phyloP scores from a whole-genome alignment of 2,888 invertebrate genomes.

The Watsonalla cultraria region DNA sequence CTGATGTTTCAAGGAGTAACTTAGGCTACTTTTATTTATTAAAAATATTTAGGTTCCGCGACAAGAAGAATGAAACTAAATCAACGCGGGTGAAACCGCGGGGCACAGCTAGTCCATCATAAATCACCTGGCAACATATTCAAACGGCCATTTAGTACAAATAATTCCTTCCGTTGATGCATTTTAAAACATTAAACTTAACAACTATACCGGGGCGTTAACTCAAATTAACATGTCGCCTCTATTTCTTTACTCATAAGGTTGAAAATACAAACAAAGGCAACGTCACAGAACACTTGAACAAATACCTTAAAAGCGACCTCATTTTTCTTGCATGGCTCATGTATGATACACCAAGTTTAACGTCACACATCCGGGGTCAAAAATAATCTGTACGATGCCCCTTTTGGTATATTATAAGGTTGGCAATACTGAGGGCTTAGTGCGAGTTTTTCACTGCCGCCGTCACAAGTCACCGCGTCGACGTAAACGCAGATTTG shows the following conservation, averaged over 20 bases:
- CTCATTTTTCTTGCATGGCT: conserved; percentile 4
- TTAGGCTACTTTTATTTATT: too few species aligned
- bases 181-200: not conserved
- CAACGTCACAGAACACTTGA: conserved; percentile 11
- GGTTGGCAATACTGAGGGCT: too few species aligned
- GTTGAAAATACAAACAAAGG: not conserved
- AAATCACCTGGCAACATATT: not conserved
- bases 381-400: too few species aligned
- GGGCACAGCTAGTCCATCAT: not conserved
- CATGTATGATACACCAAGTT: not conserved
- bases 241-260: not conserved
- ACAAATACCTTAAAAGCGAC: conserved; percentile 12
- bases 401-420: too few species aligned
- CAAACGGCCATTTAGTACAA: not conserved
- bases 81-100: not conserved
- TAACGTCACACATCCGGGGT: too few species aligned
- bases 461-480: too few species aligned
- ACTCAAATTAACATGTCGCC: conserved; percentile 2
- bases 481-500: too few species aligned
- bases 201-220: not conserved
- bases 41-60: too few species aligned
- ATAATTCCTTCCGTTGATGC: not conserved
- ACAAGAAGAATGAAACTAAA: too few species aligned
- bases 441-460: too few species aligned
- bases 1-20: too few species aligned